Conservation (phyloP, 2,113 vertebrate genomes). For the Campylomormyrus numenius region DNA sequence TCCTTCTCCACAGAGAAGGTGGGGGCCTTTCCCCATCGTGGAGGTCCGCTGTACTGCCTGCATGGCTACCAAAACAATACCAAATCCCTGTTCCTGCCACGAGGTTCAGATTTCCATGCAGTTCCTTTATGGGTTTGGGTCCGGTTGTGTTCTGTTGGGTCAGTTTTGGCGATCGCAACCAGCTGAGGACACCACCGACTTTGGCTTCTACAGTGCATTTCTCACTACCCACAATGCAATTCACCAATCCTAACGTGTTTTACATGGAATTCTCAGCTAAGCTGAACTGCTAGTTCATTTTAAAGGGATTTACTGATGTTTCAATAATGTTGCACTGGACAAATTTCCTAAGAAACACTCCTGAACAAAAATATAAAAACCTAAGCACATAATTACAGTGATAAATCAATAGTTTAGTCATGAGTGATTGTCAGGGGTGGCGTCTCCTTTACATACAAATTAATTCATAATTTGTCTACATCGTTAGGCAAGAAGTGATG, state of each 20-base stretch:
- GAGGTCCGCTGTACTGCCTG: not conserved
- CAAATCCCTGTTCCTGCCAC: not conserved
- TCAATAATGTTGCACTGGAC: not conserved
- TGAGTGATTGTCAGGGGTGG: not conserved
- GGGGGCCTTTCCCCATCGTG: not conserved
- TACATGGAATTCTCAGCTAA: not conserved
- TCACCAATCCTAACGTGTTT: slow-evolving; percentile 9
- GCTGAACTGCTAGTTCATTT: not conserved
- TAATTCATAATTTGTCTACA: not conserved
- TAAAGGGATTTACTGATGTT: not conserved
- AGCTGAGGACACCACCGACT: not conserved
- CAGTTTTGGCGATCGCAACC: not conserved
- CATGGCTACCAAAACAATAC: not conserved
- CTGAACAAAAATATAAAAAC: not conserved
- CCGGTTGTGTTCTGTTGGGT: not conserved
- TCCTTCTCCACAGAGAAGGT: not conserved
- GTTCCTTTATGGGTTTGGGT: not conserved
- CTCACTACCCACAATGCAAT: not conserved
- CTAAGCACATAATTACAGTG: not conserved
- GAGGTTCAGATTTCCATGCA: not conserved
- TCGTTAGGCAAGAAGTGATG: not conserved
- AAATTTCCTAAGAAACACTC: not conserved
- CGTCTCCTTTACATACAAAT: not conserved
- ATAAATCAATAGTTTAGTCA: not conserved
- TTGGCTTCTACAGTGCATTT: not conserved